Base-by-base conservation (phyloP, 2,888 invertebrate species). In the Heteropelma amictum region DNA sequence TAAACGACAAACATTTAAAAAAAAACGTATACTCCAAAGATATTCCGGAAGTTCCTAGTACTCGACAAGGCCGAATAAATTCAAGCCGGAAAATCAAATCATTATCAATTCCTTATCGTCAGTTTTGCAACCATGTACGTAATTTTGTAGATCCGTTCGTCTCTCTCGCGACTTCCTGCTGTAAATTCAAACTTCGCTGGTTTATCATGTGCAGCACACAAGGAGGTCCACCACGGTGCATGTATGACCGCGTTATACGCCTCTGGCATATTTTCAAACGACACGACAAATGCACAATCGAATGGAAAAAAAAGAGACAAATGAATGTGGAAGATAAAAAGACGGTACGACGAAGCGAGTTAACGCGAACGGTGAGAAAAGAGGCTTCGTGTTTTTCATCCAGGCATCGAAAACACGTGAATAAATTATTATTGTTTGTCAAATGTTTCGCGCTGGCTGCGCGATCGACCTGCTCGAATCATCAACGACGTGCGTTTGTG, bases 371-470 rank as follows among this genome's bases (percentile, higher is more conserved):
- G 45, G 49, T 5, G 49, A 61, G 30, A 40, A 54, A 58, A 53
- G 12, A 26, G 35, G 38, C 63, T 64, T 19, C 42, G 75, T 58
- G 63, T 45, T 51, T 64, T 58, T 76, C 63, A 63, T 53, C 60
- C 75, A 56, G 77, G 72, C 70, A 70, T 76, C 74, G 84, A 89
- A 88, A 88, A 89, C 88, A 88, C 84, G 85, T 88, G 88, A 88
- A 89, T 88, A 89, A 89, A 88, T 89, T 84, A 88, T 88, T 82
- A 84, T 83, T 87, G 88, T 88, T 88, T 88, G 88, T 86, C 86
- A 85, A 88, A 88, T 86, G 86, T 85, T 86, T 82, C 81, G 81
- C 63, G 35, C 28, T 51, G 14, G 19, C n/a, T n/a, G n/a, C 33
- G 79, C 80, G 81, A 81, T 77, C n/a, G n/a, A n/a, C 76, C 40